Conservation (phyloP, 2,797 vertebrate genomes). For the Etheostoma nigrum region DNA sequence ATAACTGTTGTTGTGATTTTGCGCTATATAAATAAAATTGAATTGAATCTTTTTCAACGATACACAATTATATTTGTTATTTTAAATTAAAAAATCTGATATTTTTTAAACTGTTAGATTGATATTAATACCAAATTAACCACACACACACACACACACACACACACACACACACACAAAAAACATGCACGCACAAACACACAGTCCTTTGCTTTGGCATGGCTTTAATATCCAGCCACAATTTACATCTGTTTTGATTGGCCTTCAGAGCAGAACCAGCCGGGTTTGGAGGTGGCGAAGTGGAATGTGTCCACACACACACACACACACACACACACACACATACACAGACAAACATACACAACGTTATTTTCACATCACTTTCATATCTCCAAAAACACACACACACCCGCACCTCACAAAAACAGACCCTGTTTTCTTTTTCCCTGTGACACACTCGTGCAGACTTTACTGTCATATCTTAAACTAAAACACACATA, state of each 20-base stretch:
- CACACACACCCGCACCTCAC: constrained; percentile 36
- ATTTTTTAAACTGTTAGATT: neutral
- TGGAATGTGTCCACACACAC: constrained; percentile 64
- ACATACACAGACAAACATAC: constrained; percentile 17
- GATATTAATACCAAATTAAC: constrained; percentile 21
- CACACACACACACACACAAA: neutral
- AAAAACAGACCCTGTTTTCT: constrained; percentile 50
- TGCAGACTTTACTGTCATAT: constrained; percentile 26
- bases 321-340: constrained; percentile 21
- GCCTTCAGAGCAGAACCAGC: constrained; percentile 52
- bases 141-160: constrained; percentile 6
- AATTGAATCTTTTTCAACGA: neutral
- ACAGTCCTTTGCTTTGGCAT: constrained; percentile 50
- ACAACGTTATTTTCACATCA: constrained; percentile 54
- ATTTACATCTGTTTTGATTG: constrained; percentile 79
- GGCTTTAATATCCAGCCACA: constrained; percentile 57
- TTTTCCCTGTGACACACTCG: constrained; percentile 24
- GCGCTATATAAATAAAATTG: too few species aligned
- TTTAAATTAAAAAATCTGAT: constrained; percentile 14
- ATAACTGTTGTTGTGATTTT: too few species aligned
- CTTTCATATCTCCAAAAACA: constrained; percentile 56
- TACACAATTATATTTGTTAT: constrained; percentile 18
- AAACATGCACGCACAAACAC: constrained; percentile 14
- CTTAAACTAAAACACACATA: constrained; percentile 21
- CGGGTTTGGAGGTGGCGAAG: constrained; percentile 68